A percentile compares a stretch with the other conserved stretches of the same genome.
Evolutionary conservation across 64 coral and sea anemone species (phyloP).

Genomic region (Dendrophyllia cribrosa): DNA sequence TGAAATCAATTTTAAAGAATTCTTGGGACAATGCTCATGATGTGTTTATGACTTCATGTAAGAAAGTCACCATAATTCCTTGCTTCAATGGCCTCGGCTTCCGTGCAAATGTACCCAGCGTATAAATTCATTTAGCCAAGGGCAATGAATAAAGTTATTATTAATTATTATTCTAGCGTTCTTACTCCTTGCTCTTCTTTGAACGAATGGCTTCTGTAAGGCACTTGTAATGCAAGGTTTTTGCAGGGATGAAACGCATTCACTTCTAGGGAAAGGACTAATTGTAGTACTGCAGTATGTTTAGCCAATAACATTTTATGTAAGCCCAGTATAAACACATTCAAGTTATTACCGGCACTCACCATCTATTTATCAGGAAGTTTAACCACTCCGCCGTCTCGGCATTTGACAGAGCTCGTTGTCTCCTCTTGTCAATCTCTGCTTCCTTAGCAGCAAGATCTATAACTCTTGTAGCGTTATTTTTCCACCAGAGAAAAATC

Average conservation of each 20-base stretch:
- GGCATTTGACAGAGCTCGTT: constrained; percentile 55
- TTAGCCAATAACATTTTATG: not conserved
- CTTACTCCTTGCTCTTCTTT: too few relatives aligned
- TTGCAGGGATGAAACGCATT: too few relatives aligned
- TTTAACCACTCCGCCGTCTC: constrained; percentile 84
- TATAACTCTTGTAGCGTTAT: constrained; percentile 27
- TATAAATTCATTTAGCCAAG: too few relatives aligned
- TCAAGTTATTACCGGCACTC: not conserved
- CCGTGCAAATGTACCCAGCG: too few relatives aligned
- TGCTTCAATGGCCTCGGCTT: not conserved
- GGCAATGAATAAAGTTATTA: too few relatives aligned
- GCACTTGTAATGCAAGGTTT: too few relatives aligned
- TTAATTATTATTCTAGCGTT: too few relatives aligned
- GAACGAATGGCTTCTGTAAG: too few relatives aligned
- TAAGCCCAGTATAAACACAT: not conserved
- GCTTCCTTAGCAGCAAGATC: constrained; percentile 59
- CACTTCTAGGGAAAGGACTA: too few relatives aligned
- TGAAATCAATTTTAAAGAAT: not conserved
- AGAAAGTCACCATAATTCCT: not conserved
- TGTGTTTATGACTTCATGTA: not conserved
- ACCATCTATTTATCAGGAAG: constrained; percentile 82
- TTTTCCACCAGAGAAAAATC: constrained; percentile 67
- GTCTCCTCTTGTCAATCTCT: constrained; percentile 44
- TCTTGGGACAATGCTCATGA: not conserved
- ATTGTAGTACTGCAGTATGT: not conserved